phyloP scores from a whole-genome alignment of 1,140 invertebrate genomes.

The Procambarus clarkii region DNA sequence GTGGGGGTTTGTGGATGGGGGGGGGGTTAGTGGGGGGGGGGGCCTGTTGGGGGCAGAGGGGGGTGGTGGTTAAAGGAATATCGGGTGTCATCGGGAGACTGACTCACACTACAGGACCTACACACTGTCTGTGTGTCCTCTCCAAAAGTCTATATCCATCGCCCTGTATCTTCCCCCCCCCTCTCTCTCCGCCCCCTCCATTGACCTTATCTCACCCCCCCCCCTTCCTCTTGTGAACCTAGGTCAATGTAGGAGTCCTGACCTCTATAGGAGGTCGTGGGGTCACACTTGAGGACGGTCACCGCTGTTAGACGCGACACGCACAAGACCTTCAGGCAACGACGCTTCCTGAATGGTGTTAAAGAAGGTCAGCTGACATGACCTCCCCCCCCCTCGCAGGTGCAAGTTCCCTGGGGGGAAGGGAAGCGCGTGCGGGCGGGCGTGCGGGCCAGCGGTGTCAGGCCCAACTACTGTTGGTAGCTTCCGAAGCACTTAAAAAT shows the following conservation, averaged over 20 bases:
- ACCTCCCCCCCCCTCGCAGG: not conserved
- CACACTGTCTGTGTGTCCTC: not conserved
- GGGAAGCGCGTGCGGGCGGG: not conserved
- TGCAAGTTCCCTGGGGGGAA: not conserved
- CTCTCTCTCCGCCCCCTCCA: not conserved
- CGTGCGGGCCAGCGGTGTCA: not conserved
- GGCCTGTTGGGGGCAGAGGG: not conserved
- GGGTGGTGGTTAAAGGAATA: not conserved
- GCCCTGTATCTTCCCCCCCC: not conserved
- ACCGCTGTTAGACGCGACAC: no score
- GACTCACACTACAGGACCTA: slow-evolving; percentile 13
- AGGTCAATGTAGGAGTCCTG: not conserved
- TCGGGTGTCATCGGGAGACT: not conserved
- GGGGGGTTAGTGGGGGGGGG: not conserved
- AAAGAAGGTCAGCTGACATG: not conserved
- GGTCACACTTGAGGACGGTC: no score
- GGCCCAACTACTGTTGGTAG: not conserved
- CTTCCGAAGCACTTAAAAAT: not conserved
- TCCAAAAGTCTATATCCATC: no score
- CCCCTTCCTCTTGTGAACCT: not conserved
- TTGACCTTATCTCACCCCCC: not conserved
- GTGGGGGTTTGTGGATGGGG: not conserved
- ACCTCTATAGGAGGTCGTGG: no score
- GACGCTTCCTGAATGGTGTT: not conserved
- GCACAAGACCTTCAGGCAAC: not conserved